phyloP scores from a whole-genome alignment of 2,797 vertebrate genomes.

The Gadopsis marmoratus region DNA sequence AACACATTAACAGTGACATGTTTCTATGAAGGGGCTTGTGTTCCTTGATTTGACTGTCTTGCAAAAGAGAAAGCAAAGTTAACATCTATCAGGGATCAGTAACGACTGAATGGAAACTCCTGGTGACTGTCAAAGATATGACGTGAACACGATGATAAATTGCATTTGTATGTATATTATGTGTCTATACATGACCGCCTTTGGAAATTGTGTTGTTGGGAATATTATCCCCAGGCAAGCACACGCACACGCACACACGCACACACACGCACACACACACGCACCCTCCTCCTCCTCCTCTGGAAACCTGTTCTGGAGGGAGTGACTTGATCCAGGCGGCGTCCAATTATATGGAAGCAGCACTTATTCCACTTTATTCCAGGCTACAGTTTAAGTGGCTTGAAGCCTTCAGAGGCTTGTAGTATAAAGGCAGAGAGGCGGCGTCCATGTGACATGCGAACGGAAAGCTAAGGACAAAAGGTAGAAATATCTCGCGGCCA shows the following conservation, averaged over 20 bases:
- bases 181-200: slow-evolving; percentile 32
- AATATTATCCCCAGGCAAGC: slow-evolving; percentile 2
- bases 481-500: slow-evolving; percentile 59
- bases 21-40: neutral
- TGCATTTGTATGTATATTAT: slow-evolving; percentile 10
- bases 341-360: slow-evolving; percentile 84
- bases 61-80: neutral
- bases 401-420: slow-evolving; percentile 72
- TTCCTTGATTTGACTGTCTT: neutral
- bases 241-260: neutral
- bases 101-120: neutral
- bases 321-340: slow-evolving; percentile 82
- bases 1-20: neutral
- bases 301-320: slow-evolving; percentile 82
- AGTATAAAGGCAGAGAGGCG: slow-evolving; percentile 59
- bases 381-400: slow-evolving; percentile 79
- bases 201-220: slow-evolving; percentile 41
- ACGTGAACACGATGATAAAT: slow-evolving; percentile 11
- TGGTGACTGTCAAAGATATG: neutral
- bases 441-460: slow-evolving; percentile 70
- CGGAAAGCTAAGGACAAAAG: slow-evolving; percentile 70
- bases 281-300: slow-evolving; percentile 55
- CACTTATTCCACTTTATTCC: slow-evolving; percentile 80
- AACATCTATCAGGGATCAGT: slow-evolving; percentile 17
- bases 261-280: slow-evolving; percentile 10